These are phyloP conservation scores for Centruroides sculpturatus DNA, from an alignment of 1,140 invertebrate genomes.

Conservation along the genomic window DNA sequence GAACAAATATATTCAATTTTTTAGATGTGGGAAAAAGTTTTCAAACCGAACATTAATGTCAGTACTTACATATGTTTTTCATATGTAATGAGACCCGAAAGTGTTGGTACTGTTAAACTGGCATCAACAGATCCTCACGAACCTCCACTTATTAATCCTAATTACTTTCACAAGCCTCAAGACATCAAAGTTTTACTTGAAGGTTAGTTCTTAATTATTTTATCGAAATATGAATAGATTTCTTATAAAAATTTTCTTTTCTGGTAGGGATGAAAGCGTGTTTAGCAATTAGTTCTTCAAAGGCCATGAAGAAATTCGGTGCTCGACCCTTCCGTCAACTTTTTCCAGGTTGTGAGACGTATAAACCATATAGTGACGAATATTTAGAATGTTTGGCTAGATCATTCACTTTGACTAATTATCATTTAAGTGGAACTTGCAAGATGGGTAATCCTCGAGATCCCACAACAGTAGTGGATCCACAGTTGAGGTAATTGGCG, in stretches of 20 bases:
- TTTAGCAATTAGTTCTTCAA: not conserved
- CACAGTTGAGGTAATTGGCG: constrained; percentile 34
- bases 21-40: no score
- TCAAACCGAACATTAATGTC: no score
- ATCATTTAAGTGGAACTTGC: constrained; percentile 37
- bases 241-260: no score
- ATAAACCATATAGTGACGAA: constrained; percentile 53
- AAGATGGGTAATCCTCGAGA: constrained; percentile 70
- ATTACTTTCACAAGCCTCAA: constrained; percentile 52
- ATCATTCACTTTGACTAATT: constrained; percentile 70
- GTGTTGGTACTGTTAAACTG: constrained; percentile 45
- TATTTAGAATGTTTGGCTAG: constrained; percentile 74
- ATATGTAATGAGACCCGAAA: constrained; percentile 19
- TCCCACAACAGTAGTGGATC: constrained; percentile 61
- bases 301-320: constrained; percentile 39
- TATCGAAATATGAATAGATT: no score
- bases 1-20: no score
- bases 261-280: constrained; percentile 5
- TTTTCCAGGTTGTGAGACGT: constrained; percentile 56
- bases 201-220: constrained; percentile 22
- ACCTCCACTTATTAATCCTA: constrained; percentile 62
- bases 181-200: constrained; percentile 56
- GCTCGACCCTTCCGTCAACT: constrained; percentile 51
- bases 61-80: constrained; percentile 6
- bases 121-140: constrained; percentile 44